Evolutionary conservation across 2,113 vertebrate species (phyloP), one percentile per base, ranked within the genome.

Genomic region (Pseudolaguvia tuberculata): DNA sequence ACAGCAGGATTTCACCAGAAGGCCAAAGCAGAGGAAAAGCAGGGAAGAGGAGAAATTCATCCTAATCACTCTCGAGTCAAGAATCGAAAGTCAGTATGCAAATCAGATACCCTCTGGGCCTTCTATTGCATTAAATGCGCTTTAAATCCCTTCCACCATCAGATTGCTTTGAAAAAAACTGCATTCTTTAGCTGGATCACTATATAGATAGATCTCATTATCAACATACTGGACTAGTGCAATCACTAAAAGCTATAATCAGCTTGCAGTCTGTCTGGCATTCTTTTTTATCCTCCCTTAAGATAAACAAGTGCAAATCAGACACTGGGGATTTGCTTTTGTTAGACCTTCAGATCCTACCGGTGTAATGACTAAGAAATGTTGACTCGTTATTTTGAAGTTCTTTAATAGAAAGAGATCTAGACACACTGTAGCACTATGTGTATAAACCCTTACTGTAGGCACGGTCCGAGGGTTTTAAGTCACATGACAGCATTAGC

Each of bases 401-500:
- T 42, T 65, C 21, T n/a, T 42, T 31, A 50, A 42, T 47, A 73
- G 50, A 51, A n/a, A 57, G 56, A 73, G 65, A 72, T 45, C 31
- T 11, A 81, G 70, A 42, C 79, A 72, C 82, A 72, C 79, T 78
- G 79, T 76, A 70, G 79, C 73, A 81, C 80, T 81, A 81, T 84
- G 81, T 48, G 79, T 85, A 91, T 81, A n/a, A n/a, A 85, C 86
- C 83, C 80, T 67, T 76, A 79, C 78, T 63, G 85, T 75, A 83
- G n/a, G 78, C 76, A 79, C 76, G 90, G 87, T 89, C 89, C 87
- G 35, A 70, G 83, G 86, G 86, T 83, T 52, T 29, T 61, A 77
- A 83, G 81, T 78, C 82, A 84, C 87, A 82, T 72, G 80, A 82
- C 76, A 83, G 84, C 88, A 81, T 71, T n/a, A n/a, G 70, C 77